Base-by-base conservation (phyloP, 1,140 invertebrate genomes). In the Vanessa tameamea region DNA sequence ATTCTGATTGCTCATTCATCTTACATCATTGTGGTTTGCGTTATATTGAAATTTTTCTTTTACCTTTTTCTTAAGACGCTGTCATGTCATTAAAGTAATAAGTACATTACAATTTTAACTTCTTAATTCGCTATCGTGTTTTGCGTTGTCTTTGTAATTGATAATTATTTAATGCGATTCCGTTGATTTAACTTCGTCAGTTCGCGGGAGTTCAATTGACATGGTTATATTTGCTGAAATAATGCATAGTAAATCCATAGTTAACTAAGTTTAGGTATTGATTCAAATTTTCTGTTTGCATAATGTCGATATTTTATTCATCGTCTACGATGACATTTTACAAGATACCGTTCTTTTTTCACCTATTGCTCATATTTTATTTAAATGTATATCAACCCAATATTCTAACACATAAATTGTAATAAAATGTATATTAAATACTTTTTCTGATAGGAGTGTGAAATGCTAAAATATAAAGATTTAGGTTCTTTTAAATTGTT, bases 1-100 rank as follows among this genome's bases (percentile, higher is more conserved):
- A 78, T 83, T 82, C 84, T 87, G 88, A 90, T 91, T 89, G 89
- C 88, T 91, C 85, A 92, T 89, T 91, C 89, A 87, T 90, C 87
- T 92, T 92, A 90, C 86, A 91, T 88, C 89, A 90, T 89, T 91
- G 86, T 85, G 83, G 88, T 88, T 91, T 90, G 72, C 73, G 83
- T 81, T 80, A 81, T 87, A 87, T 88, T 86, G 80, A 84, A 86
- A 87, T 82, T 87, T 87, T 87, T 88, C 84, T 86, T 90, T 88
- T 86, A 85, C 78, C 78, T 84, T 82, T 80, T 80, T 84, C 80
- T 80, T 72, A 66, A 70, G 57, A 48, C 67, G 69, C 76, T 84
- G 78, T 83, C 76, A 69, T 83, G 76, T 85, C 78, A 84, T 88
- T 86, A 84, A 78, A 81, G 76, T 85, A 86, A 80, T 82, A 80